These are phyloP conservation scores for Chrysopilus asiliformis DNA, from an alignment of 2,888 invertebrate species.

Conservation along the genomic window DNA sequence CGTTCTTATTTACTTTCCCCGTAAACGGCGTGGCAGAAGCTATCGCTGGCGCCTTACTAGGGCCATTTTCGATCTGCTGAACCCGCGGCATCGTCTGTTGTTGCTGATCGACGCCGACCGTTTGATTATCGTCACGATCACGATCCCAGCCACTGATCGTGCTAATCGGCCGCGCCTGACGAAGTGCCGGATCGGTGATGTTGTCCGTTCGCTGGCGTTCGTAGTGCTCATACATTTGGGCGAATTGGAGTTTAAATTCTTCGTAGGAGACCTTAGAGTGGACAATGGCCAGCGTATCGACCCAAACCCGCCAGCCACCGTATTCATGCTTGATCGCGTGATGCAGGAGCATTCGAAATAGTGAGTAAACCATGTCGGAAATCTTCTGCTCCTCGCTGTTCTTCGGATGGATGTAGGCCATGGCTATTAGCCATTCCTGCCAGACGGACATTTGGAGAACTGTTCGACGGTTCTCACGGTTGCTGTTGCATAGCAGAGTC, in stretches of 20 bases:
- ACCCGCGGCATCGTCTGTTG: conserved; percentile 22
- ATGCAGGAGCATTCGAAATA: conserved; percentile 94
- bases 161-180: conserved; percentile 86
- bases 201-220: conserved; percentile 88
- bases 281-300: conserved; percentile 96
- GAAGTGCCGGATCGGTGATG: conserved; percentile 85
- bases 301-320: conserved; percentile 99
- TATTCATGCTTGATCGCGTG: conserved; percentile 99
- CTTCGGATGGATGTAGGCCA: conserved; percentile 96
- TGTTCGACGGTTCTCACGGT: conserved; percentile 90
- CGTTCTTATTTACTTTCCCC: conserved; percentile 17
- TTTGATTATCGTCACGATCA: conserved; percentile 34
- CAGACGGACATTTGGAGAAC: conserved; percentile 99
- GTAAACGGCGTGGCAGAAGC: conserved; percentile 10
- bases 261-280: conserved; percentile 99
- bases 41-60: conserved; percentile 13
- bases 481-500: conserved; percentile 94
- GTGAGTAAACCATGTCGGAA: conserved; percentile 94
- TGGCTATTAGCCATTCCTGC: conserved; percentile 98
- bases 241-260: conserved; percentile 94
- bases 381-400: conserved; percentile 91
- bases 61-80: conserved; percentile 32
- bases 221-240: conserved; percentile 94
- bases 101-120: conserved; percentile 8
- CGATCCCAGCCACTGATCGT: conserved; percentile 93